Base-by-base conservation (phyloP, 2,888 invertebrate species). In the Schizaphis graminum region DNA sequence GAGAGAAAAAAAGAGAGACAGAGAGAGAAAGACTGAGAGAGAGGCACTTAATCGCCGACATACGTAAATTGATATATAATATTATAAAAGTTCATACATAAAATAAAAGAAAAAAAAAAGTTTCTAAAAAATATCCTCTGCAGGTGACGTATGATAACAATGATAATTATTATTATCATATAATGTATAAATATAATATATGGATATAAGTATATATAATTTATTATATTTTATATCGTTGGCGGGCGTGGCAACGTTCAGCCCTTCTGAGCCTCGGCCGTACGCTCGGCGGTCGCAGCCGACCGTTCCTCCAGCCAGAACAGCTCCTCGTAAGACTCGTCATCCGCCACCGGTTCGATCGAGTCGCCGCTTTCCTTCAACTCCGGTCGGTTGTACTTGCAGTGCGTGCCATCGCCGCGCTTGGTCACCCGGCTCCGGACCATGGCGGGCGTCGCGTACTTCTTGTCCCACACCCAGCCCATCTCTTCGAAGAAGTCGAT, bases 351-450 rank as follows among this genome's bases (percentile, higher is more conserved):
- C 97, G 3, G 96, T 96, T 8, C 21, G 56, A 53, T 21, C 0
- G 97, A 96, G 95, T 97, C 96, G 95, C 97, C 97, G 95, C 97
- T 97, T 53, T 86, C 87, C 28, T 77, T 35, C 21, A 8, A 77
- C 77, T 77, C 35, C 8, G 35, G 26, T 11, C 56, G 35, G 21
- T 93, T 94, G 87, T 94, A 95, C 44, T 94, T 91, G 21, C 96
- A 96, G 95, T 97, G 97, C 3, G 96, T 96, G 0, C 98, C 98
- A 95, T 98, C 98, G 0, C 98, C 98, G 0, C 98, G 98, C 95
- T 95, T 95, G 7, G 91, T 95, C 0, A 97, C 97, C 88, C 98
- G 96, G 95, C 97, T 97, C 94, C 96, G 96, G 7, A 98, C 97
- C 96, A 98, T 97, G 16, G 97, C 97, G 16, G 96, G 95, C 5